These are phyloP conservation scores for Spodoptera exigua DNA, from an alignment of 2,888 invertebrate genomes.

Conservation along the genomic window DNA sequence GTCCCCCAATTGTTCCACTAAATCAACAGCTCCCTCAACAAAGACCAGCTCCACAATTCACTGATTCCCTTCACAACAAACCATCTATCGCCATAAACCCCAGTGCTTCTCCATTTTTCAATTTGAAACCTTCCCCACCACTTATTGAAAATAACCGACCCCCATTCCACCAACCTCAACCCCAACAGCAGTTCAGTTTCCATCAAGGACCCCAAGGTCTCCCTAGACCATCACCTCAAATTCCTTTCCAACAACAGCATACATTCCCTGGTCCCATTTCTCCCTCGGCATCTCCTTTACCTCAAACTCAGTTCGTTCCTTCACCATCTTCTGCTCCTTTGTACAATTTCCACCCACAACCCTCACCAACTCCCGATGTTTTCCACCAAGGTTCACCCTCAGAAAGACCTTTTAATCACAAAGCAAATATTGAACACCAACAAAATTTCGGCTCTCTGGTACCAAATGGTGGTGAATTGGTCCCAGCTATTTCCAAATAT, in stretches of 20 bases:
- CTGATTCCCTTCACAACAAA: constrained; percentile 77
- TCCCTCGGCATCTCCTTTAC: constrained; percentile 74
- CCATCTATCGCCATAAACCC: constrained; percentile 75
- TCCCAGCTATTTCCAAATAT: constrained; percentile 93
- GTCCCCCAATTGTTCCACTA: constrained; percentile 74
- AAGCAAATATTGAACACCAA: constrained; percentile 75
- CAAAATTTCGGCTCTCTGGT: constrained; percentile 86
- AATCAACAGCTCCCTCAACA: constrained; percentile 87
- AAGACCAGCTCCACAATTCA: constrained; percentile 79
- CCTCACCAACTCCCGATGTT: constrained; percentile 73
- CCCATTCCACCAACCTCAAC: constrained; percentile 76
- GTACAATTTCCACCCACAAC: constrained; percentile 82
- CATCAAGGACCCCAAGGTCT: constrained; percentile 79
- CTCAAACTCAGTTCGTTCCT: constrained; percentile 80
- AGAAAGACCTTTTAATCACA: constrained; percentile 73
- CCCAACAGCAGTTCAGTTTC: constrained; percentile 83
- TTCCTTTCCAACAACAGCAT: constrained; percentile 69
- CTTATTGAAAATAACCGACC: constrained; percentile 80
- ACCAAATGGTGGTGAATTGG: constrained; percentile 92
- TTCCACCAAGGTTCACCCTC: constrained; percentile 77
- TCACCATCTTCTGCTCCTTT: constrained; percentile 80
- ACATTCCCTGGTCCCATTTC: constrained; percentile 70
- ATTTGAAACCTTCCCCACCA: constrained; percentile 84
- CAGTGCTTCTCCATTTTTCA: constrained; percentile 81
- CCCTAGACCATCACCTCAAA: constrained; percentile 73